A percentile compares a stretch with the other conserved stretches of the same genome.
Evolutionary conservation across 92 coral and sea anemone species (phyloP).

Genomic region (Actinostola sp.): DNA sequence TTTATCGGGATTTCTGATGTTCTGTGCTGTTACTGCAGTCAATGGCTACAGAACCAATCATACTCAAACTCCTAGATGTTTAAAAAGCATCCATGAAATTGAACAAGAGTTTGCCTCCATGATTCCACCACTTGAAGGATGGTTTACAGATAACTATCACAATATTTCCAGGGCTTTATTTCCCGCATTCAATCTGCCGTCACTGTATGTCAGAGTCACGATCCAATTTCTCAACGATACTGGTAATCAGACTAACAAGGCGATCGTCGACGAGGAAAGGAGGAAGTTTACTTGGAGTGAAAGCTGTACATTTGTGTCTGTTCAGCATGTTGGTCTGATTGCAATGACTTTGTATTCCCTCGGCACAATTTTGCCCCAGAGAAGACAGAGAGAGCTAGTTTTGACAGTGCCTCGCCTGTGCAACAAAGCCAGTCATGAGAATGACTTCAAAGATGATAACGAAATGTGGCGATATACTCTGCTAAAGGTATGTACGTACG

Average conservation of each 20-base stretch:
- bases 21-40: too few relatives aligned
- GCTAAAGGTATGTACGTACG: not conserved
- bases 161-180: constrained; percentile 40
- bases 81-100: not conserved
- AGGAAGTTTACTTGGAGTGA: constrained; percentile 34
- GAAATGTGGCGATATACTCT: not conserved
- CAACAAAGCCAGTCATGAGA: not conserved
- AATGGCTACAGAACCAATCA: too few relatives aligned
- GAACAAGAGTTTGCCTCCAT: constrained; percentile 3
- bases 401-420: constrained; percentile 45
- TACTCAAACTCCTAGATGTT: too few relatives aligned
- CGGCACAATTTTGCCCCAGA: constrained; percentile 41
- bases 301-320: constrained; percentile 39
- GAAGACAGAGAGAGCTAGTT: constrained; percentile 29
- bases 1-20: too few relatives aligned
- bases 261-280: not conserved
- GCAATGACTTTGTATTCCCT: constrained; percentile 35
- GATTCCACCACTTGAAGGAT: constrained; percentile 28
- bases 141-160: constrained; percentile 25
- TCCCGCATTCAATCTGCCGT: constrained; percentile 31
- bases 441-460: not conserved
- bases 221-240: constrained; percentile 23
- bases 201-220: constrained; percentile 28
- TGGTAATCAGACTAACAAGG: not conserved
- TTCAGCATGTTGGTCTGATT: constrained; percentile 6